Conservation (phyloP, 1,140 invertebrate genomes). For the Rhyacophila brunnea region DNA sequence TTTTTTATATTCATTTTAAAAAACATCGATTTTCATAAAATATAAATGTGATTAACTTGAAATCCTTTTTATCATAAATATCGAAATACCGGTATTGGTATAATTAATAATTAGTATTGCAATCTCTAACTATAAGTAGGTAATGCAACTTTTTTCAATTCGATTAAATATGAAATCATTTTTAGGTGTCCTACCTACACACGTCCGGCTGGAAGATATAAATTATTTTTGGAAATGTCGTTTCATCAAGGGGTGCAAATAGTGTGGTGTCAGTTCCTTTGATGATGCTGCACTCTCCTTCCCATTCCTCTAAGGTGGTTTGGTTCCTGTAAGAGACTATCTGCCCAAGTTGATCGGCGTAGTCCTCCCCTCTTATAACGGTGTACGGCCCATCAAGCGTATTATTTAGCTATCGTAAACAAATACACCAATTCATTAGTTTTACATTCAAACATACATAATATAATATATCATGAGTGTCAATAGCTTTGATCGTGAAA, state of each 20-base stretch:
- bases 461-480: too few species aligned
- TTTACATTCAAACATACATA: too few species aligned
- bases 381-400: conserved; percentile 54
- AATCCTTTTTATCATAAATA: too few species aligned
- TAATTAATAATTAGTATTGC: too few species aligned
- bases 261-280: conserved; percentile 60
- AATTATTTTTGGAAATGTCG: conserved; percentile 43
- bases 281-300: conserved; percentile 53
- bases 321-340: conserved; percentile 55
- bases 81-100: too few species aligned
- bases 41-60: too few species aligned
- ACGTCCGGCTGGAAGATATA: conserved; percentile 59
- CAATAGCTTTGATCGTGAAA: too few species aligned
- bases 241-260: conserved; percentile 55
- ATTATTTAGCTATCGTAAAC: conserved; percentile 56
- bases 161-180: background rate
- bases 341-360: conserved; percentile 51
- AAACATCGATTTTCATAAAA: too few species aligned
- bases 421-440: too few species aligned
- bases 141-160: too few species aligned
- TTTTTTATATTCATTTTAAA: too few species aligned
- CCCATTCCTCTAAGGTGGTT: conserved; percentile 44
- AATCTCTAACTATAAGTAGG: too few species aligned
- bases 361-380: conserved; percentile 52
- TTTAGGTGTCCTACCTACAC: conserved; percentile 56